Evolutionary conservation across 2,113 vertebrate genomes (phyloP).

Genomic region (Synodontis membranacea): DNA sequence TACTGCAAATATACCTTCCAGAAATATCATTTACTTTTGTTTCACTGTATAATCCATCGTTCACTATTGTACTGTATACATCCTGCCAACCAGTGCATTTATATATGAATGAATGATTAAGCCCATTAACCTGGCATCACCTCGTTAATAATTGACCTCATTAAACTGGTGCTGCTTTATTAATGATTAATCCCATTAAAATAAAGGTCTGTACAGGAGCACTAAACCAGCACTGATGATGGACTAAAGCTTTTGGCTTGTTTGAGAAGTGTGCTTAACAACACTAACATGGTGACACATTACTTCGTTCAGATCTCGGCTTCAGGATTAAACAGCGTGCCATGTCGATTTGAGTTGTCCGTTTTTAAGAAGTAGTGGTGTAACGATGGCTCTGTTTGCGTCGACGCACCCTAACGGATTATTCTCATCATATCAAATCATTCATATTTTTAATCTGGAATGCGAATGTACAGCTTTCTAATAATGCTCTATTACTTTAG

Average conservation of each 20-base stretch:
- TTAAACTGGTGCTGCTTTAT: slow-evolving; percentile 1
- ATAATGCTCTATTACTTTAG: too few relatives aligned
- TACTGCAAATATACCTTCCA: neutral
- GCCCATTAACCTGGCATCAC: neutral
- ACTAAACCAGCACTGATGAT: neutral
- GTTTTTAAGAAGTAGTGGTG: neutral
- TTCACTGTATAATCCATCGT: neutral
- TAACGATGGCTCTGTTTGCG: neutral
- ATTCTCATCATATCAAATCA: neutral
- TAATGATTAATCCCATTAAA: slow-evolving; percentile 32
- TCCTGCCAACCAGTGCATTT: neutral
- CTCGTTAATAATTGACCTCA: neutral
- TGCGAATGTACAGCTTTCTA: too few relatives aligned
- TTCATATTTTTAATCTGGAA: neutral
- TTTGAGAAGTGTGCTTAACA: neutral
- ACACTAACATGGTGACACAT: neutral
- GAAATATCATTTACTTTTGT: neutral
- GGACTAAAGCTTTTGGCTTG: neutral
- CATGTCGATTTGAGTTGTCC: too few relatives aligned
- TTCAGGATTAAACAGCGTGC: too few relatives aligned
- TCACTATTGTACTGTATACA: neutral
- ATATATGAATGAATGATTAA: slow-evolving; percentile 6
- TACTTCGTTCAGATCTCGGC: neutral
- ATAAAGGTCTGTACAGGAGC: neutral
- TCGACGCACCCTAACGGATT: neutral